phyloP scores from a whole-genome alignment of 2,888 invertebrate genomes.

The Athetis lepigone region DNA sequence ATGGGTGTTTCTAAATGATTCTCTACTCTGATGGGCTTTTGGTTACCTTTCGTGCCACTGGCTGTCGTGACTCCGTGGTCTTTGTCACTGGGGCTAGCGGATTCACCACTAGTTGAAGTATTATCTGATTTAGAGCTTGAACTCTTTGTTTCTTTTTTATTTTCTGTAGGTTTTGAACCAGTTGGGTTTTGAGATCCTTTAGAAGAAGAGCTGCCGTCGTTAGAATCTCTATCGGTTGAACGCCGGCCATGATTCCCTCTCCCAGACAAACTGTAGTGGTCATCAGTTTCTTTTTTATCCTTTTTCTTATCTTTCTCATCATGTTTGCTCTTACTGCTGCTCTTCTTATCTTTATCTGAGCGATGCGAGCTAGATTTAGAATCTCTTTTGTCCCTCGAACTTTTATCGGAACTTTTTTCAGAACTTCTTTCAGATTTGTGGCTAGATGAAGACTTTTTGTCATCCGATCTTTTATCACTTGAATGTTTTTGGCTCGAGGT shows the following conservation, averaged over 20 bases:
- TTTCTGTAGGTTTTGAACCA: conserved; percentile 79
- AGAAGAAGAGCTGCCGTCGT: conserved; percentile 92
- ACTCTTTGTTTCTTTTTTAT: conserved; percentile 82
- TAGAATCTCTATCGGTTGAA: conserved; percentile 95
- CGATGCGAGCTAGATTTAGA: conserved; percentile 80
- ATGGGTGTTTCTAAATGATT: conserved; percentile 82
- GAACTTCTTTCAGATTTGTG: conserved; percentile 75
- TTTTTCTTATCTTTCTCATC: conserved; percentile 87
- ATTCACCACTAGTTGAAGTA: conserved; percentile 86
- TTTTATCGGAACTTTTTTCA: conserved; percentile 74
- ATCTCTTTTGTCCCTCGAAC: conserved; percentile 74
- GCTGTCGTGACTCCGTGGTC: conserved; percentile 71
- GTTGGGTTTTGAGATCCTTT: conserved; percentile 84
- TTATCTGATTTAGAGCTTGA: conserved; percentile 84
- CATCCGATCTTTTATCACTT: conserved; percentile 78
- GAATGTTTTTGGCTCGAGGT: conserved; percentile 80
- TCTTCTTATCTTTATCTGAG: conserved; percentile 86
- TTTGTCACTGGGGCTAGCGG: conserved; percentile 89
- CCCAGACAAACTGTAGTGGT: conserved; percentile 92
- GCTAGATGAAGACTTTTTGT: conserved; percentile 80
- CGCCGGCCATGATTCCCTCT: conserved; percentile 92
- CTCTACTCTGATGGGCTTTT: conserved; percentile 82
- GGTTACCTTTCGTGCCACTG: conserved; percentile 67
- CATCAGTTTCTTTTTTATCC: conserved; percentile 91
- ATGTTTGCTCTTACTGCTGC: conserved; percentile 81